phyloP scores from a whole-genome alignment of 2,888 invertebrate species.

The Dasypogon diadema region DNA sequence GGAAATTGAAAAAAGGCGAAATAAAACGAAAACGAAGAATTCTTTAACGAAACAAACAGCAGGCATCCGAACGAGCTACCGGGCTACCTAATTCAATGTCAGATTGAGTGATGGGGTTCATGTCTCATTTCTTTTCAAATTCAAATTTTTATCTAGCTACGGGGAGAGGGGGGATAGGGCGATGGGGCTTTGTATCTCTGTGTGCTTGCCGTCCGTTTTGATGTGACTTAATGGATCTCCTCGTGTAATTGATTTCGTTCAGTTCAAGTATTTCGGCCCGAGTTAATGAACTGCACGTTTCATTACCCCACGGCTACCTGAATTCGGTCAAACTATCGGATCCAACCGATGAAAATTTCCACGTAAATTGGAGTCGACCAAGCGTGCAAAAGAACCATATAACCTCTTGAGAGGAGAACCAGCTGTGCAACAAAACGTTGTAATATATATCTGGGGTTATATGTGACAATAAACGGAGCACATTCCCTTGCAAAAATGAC shows the following conservation, averaged over 20 bases:
- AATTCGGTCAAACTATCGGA: constrained; percentile 2
- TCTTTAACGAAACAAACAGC: constrained; percentile 27
- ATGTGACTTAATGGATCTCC: constrained; percentile 46
- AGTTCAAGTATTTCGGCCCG: constrained; percentile 22
- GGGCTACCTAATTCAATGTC: constrained; percentile 38
- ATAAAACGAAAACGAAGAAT: constrained; percentile 7
- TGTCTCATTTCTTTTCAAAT: constrained; percentile 40
- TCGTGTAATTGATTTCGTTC: constrained; percentile 52
- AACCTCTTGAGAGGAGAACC: not conserved
- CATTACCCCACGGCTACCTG: constrained; percentile 33
- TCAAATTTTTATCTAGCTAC: constrained; percentile 23
- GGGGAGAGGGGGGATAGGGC: not conserved
- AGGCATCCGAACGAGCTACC: constrained; percentile 26
- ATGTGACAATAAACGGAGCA: not conserved
- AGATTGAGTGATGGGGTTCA: constrained; percentile 41
- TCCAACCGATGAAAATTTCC: constrained; percentile 15
- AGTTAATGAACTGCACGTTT: constrained; percentile 53
- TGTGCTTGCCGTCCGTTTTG: not conserved
- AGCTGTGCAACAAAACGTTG: no score
- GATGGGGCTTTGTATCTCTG: not conserved
- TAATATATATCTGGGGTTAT: no score
- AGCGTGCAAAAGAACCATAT: not conserved
- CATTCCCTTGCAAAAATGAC: constrained; percentile 3
- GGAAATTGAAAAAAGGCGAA: constrained; percentile 3
- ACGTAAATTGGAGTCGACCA: constrained; percentile 23